These are phyloP conservation scores for Asbolus verrucosus DNA, from an alignment of 1,140 invertebrate species.

Conservation along the genomic window DNA sequence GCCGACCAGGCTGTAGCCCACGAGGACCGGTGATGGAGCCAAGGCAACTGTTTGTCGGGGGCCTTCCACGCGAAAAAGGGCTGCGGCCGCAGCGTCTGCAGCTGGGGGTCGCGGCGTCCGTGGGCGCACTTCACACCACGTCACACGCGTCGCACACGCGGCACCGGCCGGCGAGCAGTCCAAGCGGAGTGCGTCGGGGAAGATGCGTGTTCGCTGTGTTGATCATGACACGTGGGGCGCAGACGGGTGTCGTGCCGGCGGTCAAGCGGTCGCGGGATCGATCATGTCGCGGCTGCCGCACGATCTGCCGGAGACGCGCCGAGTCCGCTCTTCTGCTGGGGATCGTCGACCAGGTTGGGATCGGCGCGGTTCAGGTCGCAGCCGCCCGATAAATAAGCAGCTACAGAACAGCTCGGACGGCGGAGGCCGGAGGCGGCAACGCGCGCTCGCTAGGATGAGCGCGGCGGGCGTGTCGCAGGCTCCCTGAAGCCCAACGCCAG, in stretches of 20 bases:
- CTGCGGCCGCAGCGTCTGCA: slow-evolving; percentile 29
- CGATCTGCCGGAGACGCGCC: no score
- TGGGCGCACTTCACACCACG: slow-evolving; percentile 48
- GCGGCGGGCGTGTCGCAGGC: slow-evolving; percentile 64
- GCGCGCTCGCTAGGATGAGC: slow-evolving; percentile 54
- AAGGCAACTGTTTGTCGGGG: slow-evolving; percentile 59
- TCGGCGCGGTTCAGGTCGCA: slow-evolving; percentile 62
- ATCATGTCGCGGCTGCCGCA: slow-evolving; percentile 28
- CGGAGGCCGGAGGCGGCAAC: slow-evolving; percentile 62
- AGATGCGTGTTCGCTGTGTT: slow-evolving; percentile 59
- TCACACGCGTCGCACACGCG: slow-evolving; percentile 42
- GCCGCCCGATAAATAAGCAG: slow-evolving; percentile 65
- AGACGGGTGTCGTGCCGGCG: slow-evolving; percentile 41
- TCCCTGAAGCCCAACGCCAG: slow-evolving; percentile 63
- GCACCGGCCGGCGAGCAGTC: slow-evolving; percentile 31
- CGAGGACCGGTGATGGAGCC: slow-evolving; percentile 64
- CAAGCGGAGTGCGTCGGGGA: slow-evolving; percentile 53
- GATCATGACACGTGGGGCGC: slow-evolving; percentile 61
- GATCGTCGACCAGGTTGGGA: slow-evolving; percentile 41
- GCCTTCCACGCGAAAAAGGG: slow-evolving; percentile 38
- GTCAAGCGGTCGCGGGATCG: slow-evolving; percentile 38
- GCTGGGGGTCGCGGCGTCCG: slow-evolving; percentile 42
- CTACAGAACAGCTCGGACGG: slow-evolving; percentile 63
- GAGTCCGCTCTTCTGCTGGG: neutral
- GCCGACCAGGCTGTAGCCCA: slow-evolving; percentile 69